Conservation (phyloP, 2,888 invertebrate genomes). For the Clanis bilineata region DNA sequence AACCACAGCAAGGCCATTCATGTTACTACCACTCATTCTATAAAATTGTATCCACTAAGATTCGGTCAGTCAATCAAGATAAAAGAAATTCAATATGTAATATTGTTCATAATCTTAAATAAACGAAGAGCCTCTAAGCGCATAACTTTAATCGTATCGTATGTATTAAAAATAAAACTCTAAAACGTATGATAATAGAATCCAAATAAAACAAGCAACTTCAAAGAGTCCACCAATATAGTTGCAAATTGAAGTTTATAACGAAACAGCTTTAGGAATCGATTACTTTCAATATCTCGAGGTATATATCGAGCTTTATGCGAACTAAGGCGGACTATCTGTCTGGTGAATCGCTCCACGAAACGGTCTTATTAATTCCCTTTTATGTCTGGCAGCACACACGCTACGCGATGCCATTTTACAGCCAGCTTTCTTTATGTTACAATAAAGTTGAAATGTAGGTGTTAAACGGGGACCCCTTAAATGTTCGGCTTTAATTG, state of each 20-base stretch:
- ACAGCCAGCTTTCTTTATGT: conserved; percentile 76
- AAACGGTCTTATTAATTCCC: conserved; percentile 79
- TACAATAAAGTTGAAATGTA: conserved; percentile 67
- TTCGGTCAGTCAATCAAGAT: too few relatives aligned
- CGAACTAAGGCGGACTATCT: conserved; percentile 49
- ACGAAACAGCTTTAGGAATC: conserved; percentile 59
- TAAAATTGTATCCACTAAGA: too few relatives aligned
- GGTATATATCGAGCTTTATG: conserved; percentile 59
- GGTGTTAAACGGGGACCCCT: conserved; percentile 43
- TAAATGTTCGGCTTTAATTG: conserved; percentile 69
- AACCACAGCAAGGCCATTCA: too few relatives aligned
- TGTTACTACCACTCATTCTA: too few relatives aligned
- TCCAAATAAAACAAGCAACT: conserved; percentile 30
- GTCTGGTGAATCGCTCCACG: conserved; percentile 66
- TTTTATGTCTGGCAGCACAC: conserved; percentile 69
- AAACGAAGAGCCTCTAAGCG: too few relatives aligned
- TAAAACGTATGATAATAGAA: conserved; percentile 24
- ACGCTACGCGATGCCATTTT: conserved; percentile 50
- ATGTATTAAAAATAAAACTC: conserved; percentile 8
- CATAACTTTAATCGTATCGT: too few relatives aligned
- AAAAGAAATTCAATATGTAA: too few relatives aligned
- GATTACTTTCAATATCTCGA: conserved; percentile 73
- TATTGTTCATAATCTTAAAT: too few relatives aligned
- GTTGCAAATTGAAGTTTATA: conserved; percentile 45
- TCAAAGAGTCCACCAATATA: conserved; percentile 38